Percentiles rank a stretch among this genome's conserved stretches.
phyloP scores from a whole-genome alignment of 2,888 invertebrate genomes.

The Lysandra bellargus region DNA sequence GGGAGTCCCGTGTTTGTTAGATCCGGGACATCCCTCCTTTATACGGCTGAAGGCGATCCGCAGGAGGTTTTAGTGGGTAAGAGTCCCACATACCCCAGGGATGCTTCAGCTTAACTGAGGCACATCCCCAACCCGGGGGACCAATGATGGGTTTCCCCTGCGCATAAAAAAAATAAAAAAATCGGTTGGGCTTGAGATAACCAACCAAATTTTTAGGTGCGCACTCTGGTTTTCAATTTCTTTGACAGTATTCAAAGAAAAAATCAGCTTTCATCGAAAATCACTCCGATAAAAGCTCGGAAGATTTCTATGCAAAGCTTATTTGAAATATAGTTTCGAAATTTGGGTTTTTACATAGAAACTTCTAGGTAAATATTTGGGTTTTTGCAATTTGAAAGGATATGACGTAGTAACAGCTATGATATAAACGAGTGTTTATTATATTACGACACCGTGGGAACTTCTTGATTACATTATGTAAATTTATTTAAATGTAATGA shows the following conservation, averaged over 20 bases:
- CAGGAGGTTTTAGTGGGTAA: too few species aligned
- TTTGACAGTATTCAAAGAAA: background rate
- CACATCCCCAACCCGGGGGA: too few species aligned
- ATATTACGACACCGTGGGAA: conserved; percentile 6
- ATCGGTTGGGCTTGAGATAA: too few species aligned
- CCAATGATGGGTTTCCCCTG: too few species aligned
- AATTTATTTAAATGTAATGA: background rate
- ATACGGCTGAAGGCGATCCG: too few species aligned
- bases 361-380: background rate
- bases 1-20: too few species aligned
- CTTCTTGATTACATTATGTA: background rate
- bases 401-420: background rate
- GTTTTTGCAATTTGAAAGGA: background rate
- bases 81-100: too few species aligned
- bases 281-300: background rate
- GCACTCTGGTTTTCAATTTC: too few species aligned
- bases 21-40: too few species aligned
- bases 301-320: background rate
- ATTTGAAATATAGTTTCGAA: background rate
- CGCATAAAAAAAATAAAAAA: too few species aligned
- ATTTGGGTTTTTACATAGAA: background rate
- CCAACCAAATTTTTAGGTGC: too few species aligned
- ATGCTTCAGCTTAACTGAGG: too few species aligned
- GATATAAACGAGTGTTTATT: background rate
- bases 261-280: background rate